Conservation (phyloP, 2,888 invertebrate species). For the Abrostola triplasia region DNA sequence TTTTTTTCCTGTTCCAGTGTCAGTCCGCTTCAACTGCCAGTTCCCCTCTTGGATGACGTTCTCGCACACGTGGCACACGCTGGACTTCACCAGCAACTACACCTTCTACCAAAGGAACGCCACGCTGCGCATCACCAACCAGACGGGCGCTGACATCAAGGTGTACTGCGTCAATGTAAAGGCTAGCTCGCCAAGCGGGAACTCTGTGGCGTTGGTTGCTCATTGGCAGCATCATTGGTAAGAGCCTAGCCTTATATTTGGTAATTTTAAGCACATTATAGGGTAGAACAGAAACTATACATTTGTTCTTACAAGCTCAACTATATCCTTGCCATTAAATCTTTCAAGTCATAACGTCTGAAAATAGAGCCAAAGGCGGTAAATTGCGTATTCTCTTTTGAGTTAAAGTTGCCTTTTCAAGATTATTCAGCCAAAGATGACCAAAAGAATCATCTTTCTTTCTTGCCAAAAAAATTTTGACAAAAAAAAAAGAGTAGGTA, state of each 20-base stretch:
- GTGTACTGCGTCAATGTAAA: constrained; percentile 90
- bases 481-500: too few species aligned
- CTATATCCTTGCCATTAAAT: too few species aligned
- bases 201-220: constrained; percentile 86
- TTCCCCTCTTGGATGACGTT: constrained; percentile 96
- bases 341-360: too few species aligned
- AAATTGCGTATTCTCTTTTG: too few species aligned
- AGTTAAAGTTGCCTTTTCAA: too few species aligned
- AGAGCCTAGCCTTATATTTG: constrained; percentile 38
- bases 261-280: too few species aligned
- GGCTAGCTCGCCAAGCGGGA: constrained; percentile 85
- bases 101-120: constrained; percentile 94
- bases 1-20: constrained; percentile 84
- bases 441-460: too few species aligned
- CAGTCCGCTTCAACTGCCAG: constrained; percentile 93
- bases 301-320: too few species aligned
- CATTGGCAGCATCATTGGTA: constrained; percentile 88
- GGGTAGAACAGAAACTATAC: too few species aligned
- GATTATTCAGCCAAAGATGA: too few species aligned
- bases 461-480: too few species aligned
- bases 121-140: constrained; percentile 91
- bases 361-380: too few species aligned
- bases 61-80: constrained; percentile 95
- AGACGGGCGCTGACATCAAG: constrained; percentile 89
- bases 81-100: constrained; percentile 95